A percentile compares a stretch with the other conserved stretches of the same genome.
Evolutionary conservation across 2,797 vertebrate genomes (phyloP).

Genomic region (Tapirus indicus): DNA sequence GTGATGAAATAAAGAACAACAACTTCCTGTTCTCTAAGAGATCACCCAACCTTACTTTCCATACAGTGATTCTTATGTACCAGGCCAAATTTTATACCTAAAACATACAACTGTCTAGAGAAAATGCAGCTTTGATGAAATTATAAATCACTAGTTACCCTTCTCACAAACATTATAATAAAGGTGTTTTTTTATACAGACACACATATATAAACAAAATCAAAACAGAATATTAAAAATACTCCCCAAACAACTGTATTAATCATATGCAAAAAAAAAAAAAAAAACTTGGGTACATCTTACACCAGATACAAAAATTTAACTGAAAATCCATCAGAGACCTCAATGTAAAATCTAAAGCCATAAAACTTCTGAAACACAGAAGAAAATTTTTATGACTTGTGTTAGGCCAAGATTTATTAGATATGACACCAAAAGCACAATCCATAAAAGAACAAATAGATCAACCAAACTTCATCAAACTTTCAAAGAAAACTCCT

Average conservation of each 20-base stretch:
- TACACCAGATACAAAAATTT: conserved; percentile 15
- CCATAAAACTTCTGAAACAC: neutral
- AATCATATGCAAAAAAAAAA: neutral
- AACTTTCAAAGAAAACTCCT: conserved; percentile 30
- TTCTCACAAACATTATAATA: conserved; percentile 34
- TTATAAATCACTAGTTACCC: neutral
- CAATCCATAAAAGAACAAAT: neutral
- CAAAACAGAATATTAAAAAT: neutral
- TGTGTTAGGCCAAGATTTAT: neutral
- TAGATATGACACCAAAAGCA: neutral
- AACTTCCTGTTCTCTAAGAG: neutral
- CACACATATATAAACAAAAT: neutral
- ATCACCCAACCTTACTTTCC: neutral
- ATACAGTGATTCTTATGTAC: neutral
- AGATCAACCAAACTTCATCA: neutral
- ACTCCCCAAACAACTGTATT: neutral
- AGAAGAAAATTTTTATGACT: neutral
- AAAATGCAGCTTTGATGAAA: conserved; percentile 47
- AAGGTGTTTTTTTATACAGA: neutral
- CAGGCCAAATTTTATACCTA: conserved; percentile 22
- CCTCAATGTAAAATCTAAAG: conserved; percentile 28
- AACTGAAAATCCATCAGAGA: conserved; percentile 5
- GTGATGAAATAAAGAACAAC: conserved; percentile 37
- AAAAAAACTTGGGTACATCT: neutral
- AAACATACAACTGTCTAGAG: neutral